Evolutionary conservation across 2,888 invertebrate genomes (phyloP), one percentile per base, ranked within the genome.

Genomic region (Cheiracanthium punctorium): DNA sequence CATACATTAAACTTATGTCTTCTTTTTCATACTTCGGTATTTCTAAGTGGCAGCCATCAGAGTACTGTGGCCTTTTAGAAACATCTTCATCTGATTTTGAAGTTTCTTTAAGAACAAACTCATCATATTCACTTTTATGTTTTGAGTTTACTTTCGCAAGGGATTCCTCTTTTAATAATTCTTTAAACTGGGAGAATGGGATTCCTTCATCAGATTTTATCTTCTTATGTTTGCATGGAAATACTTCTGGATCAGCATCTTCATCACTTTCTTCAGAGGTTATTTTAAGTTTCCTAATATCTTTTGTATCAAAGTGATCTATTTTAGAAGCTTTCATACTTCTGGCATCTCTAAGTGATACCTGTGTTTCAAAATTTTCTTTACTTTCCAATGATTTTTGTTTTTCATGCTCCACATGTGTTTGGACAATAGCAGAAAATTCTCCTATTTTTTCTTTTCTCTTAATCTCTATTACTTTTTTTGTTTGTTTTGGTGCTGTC

Each of bases 341-440:
- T n/a, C 8, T 29, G 12, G 10, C 64, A 37, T 37, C 29, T 24
- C 28, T 43, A 7, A 58, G 5, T 24, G 20, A 33, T 20, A 69
- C 7, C n/a, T 69, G 69, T n/a, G 32, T 69, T 10, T 69, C 69
- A 10, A 14, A 2, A 30, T 67, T 67, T n/a, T n/a, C n/a, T 69
- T 69, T 33, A n/a, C 12, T 10, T 33, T 7, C 8, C 0, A 41
- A 43, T 33, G 64, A 43, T 20, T 64, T 86, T 65, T 80, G n/a
- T n/a, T 65, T 75, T 33, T 79, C 73, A 32, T 80, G 80, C 8
- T 86, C 65, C 1, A 73, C 43, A 33, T 86, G 75, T 29, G 71
- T 71, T 71, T 80, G 17, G 28, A 86, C 65, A 48, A 86, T 86
- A 28, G 71, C 32, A 30, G 80, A 80, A 33, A 37, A 86, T 37